Evolutionary conservation across 2,113 vertebrate genomes (phyloP).

Genomic region (Hippotragus niger): DNA sequence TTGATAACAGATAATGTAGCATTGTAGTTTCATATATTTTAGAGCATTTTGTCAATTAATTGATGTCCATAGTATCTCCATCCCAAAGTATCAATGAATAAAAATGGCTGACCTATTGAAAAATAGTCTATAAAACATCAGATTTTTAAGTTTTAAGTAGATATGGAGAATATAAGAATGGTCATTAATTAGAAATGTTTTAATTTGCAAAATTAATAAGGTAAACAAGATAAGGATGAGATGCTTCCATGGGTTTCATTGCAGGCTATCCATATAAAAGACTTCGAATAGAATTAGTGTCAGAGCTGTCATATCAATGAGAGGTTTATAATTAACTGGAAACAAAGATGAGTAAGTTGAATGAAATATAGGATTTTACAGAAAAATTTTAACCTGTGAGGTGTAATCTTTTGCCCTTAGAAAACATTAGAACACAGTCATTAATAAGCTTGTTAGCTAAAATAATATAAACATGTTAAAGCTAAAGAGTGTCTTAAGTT

Average conservation of each 20-base stretch:
- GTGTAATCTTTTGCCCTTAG: background rate
- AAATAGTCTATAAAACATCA: background rate
- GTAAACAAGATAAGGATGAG: background rate
- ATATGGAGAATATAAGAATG: background rate
- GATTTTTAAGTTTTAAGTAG: background rate
- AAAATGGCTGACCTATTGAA: background rate
- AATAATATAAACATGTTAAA: background rate
- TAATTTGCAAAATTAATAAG: background rate
- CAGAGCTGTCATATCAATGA: background rate
- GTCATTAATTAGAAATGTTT: background rate
- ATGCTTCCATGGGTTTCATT: background rate
- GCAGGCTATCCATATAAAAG: fast-evolving
- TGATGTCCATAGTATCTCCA: background rate
- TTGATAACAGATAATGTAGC: background rate
- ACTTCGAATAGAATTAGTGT: background rate
- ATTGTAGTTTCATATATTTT: background rate
- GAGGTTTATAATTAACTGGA: background rate
- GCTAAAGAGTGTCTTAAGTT: background rate
- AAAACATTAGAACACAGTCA: background rate
- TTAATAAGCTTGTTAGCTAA: background rate
- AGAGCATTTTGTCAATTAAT: background rate
- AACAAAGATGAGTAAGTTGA: background rate
- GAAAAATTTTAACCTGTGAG: background rate
- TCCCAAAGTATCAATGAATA: background rate
- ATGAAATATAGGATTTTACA: background rate